Percentiles rank a stretch among this genome's conserved stretches.
These are phyloP conservation scores for Mesocricetus auratus DNA, from an alignment of 2,113 vertebrate species.

Conservation along the genomic window DNA sequence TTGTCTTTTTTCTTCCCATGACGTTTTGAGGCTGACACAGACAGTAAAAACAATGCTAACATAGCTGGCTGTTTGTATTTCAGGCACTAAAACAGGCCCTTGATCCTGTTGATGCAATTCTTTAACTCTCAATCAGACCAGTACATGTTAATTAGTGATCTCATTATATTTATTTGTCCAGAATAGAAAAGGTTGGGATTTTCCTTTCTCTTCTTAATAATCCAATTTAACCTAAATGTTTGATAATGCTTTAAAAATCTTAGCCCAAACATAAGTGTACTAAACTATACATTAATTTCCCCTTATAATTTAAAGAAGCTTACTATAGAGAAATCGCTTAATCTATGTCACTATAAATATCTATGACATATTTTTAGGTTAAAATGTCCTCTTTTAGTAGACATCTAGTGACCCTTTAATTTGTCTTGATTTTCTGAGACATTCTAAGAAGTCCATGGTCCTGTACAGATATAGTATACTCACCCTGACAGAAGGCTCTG, in stretches of 20 bases:
- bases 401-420: too few relatives aligned
- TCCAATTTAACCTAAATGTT: not conserved
- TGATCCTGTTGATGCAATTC: not conserved
- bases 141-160: not conserved
- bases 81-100: not conserved
- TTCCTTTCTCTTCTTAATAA: not conserved
- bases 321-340: not conserved
- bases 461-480: not conserved
- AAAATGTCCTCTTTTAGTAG: too few relatives aligned
- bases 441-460: not conserved
- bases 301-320: not conserved
- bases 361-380: not conserved
- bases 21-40: not conserved
- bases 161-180: not conserved
- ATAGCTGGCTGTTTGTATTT: not conserved
- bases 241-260: not conserved
- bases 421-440: not conserved
- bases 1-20: not conserved
- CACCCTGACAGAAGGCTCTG: not conserved
- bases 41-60: not conserved
- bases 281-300: not conserved
- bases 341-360: not conserved
- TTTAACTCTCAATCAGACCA: not conserved
- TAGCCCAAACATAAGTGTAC: not conserved
- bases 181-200: not conserved